Evolutionary conservation across 2,888 invertebrate genomes (phyloP), one percentile per base, ranked within the genome.

Genomic region (Andrena marginata): DNA sequence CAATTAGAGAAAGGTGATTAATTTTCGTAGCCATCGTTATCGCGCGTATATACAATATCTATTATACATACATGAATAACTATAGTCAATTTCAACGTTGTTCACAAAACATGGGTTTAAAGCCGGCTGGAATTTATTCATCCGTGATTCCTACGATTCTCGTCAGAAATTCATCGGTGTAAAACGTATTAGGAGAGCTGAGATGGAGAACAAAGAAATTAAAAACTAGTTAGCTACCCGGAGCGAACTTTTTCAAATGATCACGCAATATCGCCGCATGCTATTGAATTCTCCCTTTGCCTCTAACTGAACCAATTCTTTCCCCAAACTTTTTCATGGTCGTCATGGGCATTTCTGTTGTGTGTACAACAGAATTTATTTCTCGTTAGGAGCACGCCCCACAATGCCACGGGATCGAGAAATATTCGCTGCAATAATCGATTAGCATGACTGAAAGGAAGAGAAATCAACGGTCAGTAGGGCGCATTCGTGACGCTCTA

Each of bases 381-480:
- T 86, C 85, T 79, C 81, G 78, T 70, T 73, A 64, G 68, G 87
- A 81, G 74, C 68, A 75, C 83, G 59, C 31, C 29, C 60, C 51
- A 85, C 85, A 87, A 87, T 87, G 75, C 80, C 60, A 29, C 26
- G 64, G 54, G 63, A 64, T 81, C 71, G 68, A 85, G 68, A 90
- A 87, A 86, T 88, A 89, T 88, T 86, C 85, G 79, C 77, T 78
- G 82, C 87, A 84, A 89, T 90, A 91, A 91, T 91, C 91, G 91
- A 91, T 92, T 91, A 91, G 84, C 84, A 65, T 81, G 81, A 79
- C 77, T 89, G 89, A 91, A 91, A 90, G 86, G 87, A 86, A 81
- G 80, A 89, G 87, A 90, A 90, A 89, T 84, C 85, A 83, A 69
- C 82, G n/a, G 51, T 16, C 69, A 60, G 62, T 29, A 63, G 76